Conservation (phyloP, 2,888 invertebrate species). For the Campoplex nolae region DNA sequence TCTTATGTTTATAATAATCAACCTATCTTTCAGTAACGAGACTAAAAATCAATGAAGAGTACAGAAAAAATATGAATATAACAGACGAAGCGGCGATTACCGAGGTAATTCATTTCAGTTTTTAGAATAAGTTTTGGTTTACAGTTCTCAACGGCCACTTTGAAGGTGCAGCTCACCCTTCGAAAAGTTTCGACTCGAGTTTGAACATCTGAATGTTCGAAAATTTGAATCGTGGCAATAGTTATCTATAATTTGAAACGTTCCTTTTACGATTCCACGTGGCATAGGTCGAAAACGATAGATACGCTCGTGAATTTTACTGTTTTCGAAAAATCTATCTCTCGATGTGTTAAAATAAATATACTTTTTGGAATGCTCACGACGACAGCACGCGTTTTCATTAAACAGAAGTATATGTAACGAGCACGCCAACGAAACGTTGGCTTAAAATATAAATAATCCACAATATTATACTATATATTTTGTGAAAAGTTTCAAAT, state of each 20-base stretch:
- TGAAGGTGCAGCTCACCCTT: no score
- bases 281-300: no score
- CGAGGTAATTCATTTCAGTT: slow-evolving; percentile 86
- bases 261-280: no score
- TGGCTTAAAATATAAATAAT: background rate
- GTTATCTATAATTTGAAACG: no score
- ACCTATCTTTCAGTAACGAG: slow-evolving; percentile 85
- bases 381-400: no score
- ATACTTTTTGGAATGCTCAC: no score
- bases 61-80: slow-evolving; percentile 88
- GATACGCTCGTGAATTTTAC: no score
- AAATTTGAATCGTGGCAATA: no score
- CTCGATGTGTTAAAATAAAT: no score
- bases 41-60: slow-evolving; percentile 91
- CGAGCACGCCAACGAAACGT: background rate
- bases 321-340: no score
- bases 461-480: background rate
- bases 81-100: slow-evolving; percentile 87
- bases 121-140: background rate
- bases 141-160: background rate
- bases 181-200: background rate
- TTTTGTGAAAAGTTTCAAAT: background rate
- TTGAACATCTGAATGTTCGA: background rate
- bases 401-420: no score
- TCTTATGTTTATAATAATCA: background rate